Evolutionary conservation across 2,888 invertebrate species (phyloP).

Genomic region (Tineola bisselliella): DNA sequence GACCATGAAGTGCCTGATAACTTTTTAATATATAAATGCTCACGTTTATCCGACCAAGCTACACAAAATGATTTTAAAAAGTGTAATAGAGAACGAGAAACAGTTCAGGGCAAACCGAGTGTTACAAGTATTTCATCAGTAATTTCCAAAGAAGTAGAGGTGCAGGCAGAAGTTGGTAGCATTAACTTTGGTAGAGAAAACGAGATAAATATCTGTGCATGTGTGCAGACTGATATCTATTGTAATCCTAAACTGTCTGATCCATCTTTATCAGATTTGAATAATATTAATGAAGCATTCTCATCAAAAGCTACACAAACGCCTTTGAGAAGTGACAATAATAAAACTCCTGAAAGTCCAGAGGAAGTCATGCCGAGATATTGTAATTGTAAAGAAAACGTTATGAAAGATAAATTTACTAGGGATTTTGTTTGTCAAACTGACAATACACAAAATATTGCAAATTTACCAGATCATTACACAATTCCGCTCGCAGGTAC

Average conservation of each 20-base stretch:
- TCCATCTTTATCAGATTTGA: conserved; percentile 45
- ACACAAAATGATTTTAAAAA: conserved; percentile 18
- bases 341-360: no score
- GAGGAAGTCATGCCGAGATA: background rate
- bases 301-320: no score
- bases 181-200: background rate
- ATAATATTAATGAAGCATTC: conserved; percentile 29
- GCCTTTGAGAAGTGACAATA: no score
- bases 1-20: conserved; percentile 28
- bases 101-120: conserved; percentile 19
- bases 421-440: background rate
- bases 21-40: conserved; percentile 43
- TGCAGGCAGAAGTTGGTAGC: background rate
- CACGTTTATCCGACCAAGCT: conserved; percentile 18
- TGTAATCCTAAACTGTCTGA: conserved; percentile 51
- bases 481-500: conserved; percentile 53
- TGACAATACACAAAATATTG: background rate
- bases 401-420: background rate
- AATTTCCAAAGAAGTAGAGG: conserved; percentile 15
- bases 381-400: background rate
- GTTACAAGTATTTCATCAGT: conserved; percentile 23
- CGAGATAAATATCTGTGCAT: conserved; percentile 26
- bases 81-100: conserved; percentile 26
- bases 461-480: conserved; percentile 27
- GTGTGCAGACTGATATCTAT: conserved; percentile 54